A percentile compares a stretch with the other conserved stretches of the same genome.
phyloP scores from a whole-genome alignment of 2,888 invertebrate genomes.

The Orthosia incerta region DNA sequence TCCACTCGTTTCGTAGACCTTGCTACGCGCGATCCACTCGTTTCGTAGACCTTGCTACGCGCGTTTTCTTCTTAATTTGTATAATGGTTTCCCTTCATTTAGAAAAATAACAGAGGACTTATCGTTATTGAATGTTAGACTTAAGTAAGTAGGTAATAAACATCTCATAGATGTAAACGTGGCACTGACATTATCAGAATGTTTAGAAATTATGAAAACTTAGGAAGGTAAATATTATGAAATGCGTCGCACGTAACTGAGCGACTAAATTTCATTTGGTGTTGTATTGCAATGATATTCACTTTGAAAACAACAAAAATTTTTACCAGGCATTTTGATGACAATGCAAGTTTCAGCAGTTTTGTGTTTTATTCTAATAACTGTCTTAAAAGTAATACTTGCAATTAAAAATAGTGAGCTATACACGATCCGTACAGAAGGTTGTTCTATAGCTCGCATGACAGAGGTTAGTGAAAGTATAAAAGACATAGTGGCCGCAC shows the following conservation, averaged over 20 bases:
- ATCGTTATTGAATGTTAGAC: constrained; percentile 93
- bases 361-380: constrained; percentile 40
- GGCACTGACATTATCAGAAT: constrained; percentile 29
- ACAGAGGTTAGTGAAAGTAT: constrained; percentile 60
- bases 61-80: not conserved
- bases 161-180: not conserved
- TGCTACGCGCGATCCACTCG: not conserved
- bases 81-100: constrained; percentile 86
- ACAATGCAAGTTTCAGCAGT: constrained; percentile 33
- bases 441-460: constrained; percentile 69
- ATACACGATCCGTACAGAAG: constrained; percentile 68
- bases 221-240: constrained; percentile 38
- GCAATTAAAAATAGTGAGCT: constrained; percentile 32
- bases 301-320: not conserved
- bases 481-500: constrained; percentile 41
- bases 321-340: not conserved
- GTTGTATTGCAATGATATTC: not conserved
- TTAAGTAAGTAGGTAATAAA: constrained; percentile 65
- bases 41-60: not conserved
- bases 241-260: not conserved
- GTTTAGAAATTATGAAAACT: constrained; percentile 33
- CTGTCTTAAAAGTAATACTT: constrained; percentile 11
- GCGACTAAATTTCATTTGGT: not conserved
- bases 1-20: not conserved
- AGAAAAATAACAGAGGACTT: constrained; percentile 87